Conservation (phyloP, 2,113 vertebrate species). For the Noturus placidus region DNA sequence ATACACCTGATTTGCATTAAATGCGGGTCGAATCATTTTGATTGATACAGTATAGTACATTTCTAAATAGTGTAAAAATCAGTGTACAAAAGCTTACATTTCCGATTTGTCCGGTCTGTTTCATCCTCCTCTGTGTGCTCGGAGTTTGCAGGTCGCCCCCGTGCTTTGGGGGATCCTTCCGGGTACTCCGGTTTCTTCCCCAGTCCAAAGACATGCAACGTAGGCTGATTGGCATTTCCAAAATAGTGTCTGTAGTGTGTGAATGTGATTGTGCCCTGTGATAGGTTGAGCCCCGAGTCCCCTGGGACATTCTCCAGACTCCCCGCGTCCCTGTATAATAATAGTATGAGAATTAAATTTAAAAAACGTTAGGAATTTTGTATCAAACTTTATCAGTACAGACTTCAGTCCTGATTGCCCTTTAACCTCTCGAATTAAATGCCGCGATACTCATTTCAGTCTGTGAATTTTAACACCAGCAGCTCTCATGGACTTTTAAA, state of each 20-base stretch:
- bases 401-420: neutral
- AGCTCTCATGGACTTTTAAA: slow-evolving; percentile 30
- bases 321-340: no score
- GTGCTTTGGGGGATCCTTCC: no score
- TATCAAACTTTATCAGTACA: neutral
- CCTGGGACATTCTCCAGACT: no score
- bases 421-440: neutral
- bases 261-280: no score
- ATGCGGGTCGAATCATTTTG: no score
- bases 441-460: neutral
- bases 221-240: no score
- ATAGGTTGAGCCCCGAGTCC: no score
- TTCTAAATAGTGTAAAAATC: neutral
- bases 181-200: no score
- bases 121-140: neutral
- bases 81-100: neutral
- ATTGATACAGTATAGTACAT: neutral
- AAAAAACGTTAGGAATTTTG: neutral
- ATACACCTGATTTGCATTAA: no score
- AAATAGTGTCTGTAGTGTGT: no score
- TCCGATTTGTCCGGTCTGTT: neutral
- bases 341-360: neutral
- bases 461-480: slow-evolving; percentile 1
- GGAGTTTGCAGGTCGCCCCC: no score
- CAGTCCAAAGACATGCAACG: no score